Conservation (phyloP, 2,113 vertebrate species). For the Anser brachyrhynchus region DNA sequence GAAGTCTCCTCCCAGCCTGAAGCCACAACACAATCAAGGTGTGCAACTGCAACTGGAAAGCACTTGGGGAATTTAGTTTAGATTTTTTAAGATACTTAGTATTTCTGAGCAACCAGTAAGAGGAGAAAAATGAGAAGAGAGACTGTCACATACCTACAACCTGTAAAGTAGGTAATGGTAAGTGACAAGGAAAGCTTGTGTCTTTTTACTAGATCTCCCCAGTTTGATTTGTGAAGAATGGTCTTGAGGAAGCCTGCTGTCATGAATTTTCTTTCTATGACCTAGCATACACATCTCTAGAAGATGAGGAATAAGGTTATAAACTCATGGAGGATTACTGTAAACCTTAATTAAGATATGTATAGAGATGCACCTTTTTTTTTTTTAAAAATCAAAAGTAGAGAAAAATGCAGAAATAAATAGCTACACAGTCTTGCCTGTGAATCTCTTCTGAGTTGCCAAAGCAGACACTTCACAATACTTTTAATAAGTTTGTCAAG, state of each 20-base stretch:
- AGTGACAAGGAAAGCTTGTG: not conserved
- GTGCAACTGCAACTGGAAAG: not conserved
- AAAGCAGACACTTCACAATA: not conserved
- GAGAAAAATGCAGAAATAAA: not conserved
- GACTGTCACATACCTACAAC: not conserved
- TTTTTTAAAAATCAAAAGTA: not conserved
- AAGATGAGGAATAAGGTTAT: not conserved
- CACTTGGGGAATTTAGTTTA: not conserved
- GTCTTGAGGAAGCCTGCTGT: not conserved
- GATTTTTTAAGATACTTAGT: not conserved
- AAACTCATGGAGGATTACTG: not conserved
- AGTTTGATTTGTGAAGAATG: not conserved
- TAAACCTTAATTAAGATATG: not conserved
- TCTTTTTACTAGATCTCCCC: not conserved
- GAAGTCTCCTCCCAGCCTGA: not conserved
- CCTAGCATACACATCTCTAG: not conserved
- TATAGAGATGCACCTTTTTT: not conserved
- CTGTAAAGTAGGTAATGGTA: not conserved
- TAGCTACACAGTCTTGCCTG: not conserved
- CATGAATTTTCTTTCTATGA: not conserved
- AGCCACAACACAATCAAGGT: not conserved
- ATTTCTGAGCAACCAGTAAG: not conserved
- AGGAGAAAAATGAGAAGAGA: not conserved
- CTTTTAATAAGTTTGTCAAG: not conserved
- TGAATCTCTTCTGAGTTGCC: not conserved